Evolutionary conservation across 2,113 vertebrate species (phyloP).

Genomic region (Phalacrocorax pelagicus): DNA sequence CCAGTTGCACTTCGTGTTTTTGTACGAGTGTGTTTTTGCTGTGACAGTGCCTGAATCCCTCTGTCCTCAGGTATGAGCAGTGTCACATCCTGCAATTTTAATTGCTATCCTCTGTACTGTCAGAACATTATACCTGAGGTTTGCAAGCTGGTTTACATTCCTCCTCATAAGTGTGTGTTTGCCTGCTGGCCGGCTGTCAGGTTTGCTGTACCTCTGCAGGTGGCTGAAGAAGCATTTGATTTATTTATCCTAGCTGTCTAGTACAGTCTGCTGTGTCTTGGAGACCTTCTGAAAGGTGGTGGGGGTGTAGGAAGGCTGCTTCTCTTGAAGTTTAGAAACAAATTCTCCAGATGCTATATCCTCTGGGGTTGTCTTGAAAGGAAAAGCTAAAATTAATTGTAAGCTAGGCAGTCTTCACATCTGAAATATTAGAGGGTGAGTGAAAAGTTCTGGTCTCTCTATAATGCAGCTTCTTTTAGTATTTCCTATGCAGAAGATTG

Average conservation of each 20-base stretch:
- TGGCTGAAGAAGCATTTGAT: conserved; percentile 47
- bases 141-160: conserved; percentile 49
- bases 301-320: neutral
- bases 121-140: conserved; percentile 24
- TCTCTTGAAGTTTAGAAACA: neutral
- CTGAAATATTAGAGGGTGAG: neutral
- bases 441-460: neutral
- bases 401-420: neutral
- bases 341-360: neutral
- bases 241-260: conserved; percentile 29
- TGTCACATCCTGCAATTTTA: conserved; percentile 63
- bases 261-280: neutral
- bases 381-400: neutral
- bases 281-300: neutral
- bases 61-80: conserved; percentile 46
- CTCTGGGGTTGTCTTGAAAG: neutral
- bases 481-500: neutral
- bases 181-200: neutral
- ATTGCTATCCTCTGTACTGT: conserved; percentile 47
- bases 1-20: neutral
- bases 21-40: neutral
- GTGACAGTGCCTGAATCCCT: neutral
- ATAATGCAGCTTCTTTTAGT: neutral
- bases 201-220: conserved; percentile 26
- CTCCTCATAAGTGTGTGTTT: neutral